Evolutionary conservation across 2,888 invertebrate species (phyloP).

Genomic region (Chrysolina oricalcia): DNA sequence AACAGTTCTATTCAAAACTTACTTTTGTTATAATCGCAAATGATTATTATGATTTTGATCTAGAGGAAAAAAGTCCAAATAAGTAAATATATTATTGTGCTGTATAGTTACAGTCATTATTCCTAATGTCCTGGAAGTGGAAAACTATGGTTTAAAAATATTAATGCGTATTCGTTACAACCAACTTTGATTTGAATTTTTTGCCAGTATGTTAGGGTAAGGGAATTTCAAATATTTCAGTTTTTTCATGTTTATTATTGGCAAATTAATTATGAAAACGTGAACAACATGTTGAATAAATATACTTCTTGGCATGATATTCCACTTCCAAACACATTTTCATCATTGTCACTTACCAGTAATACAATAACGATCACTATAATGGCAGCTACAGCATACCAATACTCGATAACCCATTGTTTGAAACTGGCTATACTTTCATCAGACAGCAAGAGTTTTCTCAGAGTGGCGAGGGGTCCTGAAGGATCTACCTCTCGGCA

Average conservation of each 20-base stretch:
- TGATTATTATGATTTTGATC: slow-evolving; percentile 49
- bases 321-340: slow-evolving; percentile 3
- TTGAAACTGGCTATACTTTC: slow-evolving; percentile 92
- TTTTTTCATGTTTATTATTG: not conserved
- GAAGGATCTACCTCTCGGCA: slow-evolving; percentile 96
- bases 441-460: slow-evolving; percentile 89
- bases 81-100: not conserved
- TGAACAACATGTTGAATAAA: too few relatives aligned
- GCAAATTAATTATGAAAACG: too few relatives aligned
- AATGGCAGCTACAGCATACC: slow-evolving; percentile 91
- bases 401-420: slow-evolving; percentile 90
- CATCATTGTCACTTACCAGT: slow-evolving; percentile 80
- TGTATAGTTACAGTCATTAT: not conserved
- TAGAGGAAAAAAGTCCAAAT: slow-evolving; percentile 38
- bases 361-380: slow-evolving; percentile 83
- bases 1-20: slow-evolving; percentile 30
- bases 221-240: not conserved
- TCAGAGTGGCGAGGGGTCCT: slow-evolving; percentile 90
- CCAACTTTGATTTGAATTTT: too few relatives aligned
- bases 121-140: slow-evolving; percentile 2
- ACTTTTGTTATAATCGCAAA: slow-evolving; percentile 40
- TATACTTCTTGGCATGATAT: not conserved
- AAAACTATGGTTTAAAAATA: not conserved
- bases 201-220: too few relatives aligned
- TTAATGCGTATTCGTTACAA: too few relatives aligned